phyloP scores from a whole-genome alignment of 2,888 invertebrate genomes.

The Polyploca ridens region DNA sequence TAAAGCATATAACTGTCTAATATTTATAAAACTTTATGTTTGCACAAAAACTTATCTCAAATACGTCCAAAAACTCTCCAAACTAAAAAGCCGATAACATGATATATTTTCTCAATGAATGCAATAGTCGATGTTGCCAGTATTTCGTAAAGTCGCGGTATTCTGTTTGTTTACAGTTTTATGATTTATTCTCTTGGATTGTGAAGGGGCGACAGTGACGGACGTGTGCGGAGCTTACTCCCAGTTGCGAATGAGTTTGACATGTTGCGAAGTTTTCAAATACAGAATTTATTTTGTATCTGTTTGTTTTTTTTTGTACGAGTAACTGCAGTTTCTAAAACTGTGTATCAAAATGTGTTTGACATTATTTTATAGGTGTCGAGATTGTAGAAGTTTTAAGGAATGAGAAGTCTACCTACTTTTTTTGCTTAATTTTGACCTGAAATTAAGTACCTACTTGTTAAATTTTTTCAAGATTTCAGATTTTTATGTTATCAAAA shows the following conservation, averaged over 20 bases:
- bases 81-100: neutral
- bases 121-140: neutral
- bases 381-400: too few species aligned
- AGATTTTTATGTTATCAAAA: too few species aligned
- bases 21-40: neutral
- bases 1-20: neutral
- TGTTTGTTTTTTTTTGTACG: neutral
- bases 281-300: neutral
- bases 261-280: slow-evolving; percentile 7
- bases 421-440: too few species aligned
- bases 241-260: slow-evolving; percentile 22
- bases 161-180: slow-evolving; percentile 33
- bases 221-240: slow-evolving; percentile 30
- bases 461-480: too few species aligned
- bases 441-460: too few species aligned
- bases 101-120: slow-evolving; percentile 4
- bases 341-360: too few species aligned
- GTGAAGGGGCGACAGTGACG: slow-evolving; percentile 43
- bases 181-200: slow-evolving; percentile 40
- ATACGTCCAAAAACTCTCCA: neutral
- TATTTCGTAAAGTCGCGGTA: neutral
- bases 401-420: too few species aligned
- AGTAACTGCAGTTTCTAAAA: too few species aligned
- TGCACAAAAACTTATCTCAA: neutral
- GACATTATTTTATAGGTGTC: too few species aligned